Conservation (phyloP, 2,888 invertebrate genomes). For the Sinohyriopsis cumingii region DNA sequence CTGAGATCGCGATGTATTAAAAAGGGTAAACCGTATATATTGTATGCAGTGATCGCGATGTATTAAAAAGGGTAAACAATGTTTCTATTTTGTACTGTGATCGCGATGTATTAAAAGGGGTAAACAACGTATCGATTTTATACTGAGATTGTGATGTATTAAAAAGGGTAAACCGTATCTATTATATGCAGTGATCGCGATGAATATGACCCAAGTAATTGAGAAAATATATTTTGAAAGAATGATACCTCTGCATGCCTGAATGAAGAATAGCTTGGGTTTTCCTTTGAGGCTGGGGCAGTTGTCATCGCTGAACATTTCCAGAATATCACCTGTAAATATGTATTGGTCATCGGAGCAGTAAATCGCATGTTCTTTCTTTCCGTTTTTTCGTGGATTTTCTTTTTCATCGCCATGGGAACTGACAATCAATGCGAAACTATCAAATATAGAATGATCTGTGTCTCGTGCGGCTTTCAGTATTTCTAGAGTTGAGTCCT, state of each 20-base stretch:
- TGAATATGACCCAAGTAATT: no score
- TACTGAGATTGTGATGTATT: no score
- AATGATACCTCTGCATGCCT: not conserved
- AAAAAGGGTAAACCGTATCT: no score
- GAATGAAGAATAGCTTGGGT: slow-evolving; percentile 15
- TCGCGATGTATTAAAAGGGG: no score
- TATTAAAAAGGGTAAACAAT: no score
- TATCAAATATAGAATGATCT: slow-evolving; percentile 12
- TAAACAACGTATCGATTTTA: no score
- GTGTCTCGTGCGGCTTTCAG: slow-evolving; percentile 1
- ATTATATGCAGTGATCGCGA: no score
- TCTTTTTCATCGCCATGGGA: slow-evolving; percentile 11
- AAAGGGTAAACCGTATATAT: no score
- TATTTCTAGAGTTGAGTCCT: not conserved
- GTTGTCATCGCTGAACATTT: slow-evolving; percentile 16
- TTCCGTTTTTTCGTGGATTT: slow-evolving; percentile 4
- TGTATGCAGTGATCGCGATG: no score
- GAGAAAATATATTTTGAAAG: no score
- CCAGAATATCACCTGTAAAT: slow-evolving; percentile 11
- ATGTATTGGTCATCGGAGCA: slow-evolving; percentile 12
- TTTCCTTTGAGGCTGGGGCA: slow-evolving; percentile 14
- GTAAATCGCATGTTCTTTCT: slow-evolving; percentile 7
- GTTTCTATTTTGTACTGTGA: no score
- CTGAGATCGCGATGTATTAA: no score
- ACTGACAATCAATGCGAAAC: slow-evolving; percentile 12